These are phyloP conservation scores for Phocides pigmalion DNA, from an alignment of 1,140 invertebrate genomes.

Conservation along the genomic window DNA sequence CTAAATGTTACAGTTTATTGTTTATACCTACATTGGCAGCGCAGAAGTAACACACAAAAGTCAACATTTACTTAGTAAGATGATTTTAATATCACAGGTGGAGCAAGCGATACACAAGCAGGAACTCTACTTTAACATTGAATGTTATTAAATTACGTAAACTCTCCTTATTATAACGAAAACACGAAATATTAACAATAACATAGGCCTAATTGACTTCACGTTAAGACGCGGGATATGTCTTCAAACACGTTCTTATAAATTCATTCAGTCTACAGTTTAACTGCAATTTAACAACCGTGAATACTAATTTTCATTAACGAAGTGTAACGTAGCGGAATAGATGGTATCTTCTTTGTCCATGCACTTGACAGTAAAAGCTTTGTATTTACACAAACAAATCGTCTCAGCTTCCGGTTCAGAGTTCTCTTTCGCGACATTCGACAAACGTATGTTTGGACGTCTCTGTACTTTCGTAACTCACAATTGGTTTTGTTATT, in stretches of 20 bases:
- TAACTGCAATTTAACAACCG: conserved; percentile 53
- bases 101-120: conserved; percentile 75
- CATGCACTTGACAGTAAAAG: conserved; percentile 80
- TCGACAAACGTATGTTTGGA: conserved; percentile 63
- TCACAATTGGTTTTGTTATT: conserved; percentile 51
- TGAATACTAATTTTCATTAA: conserved; percentile 54
- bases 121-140: conserved; percentile 72
- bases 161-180: conserved; percentile 33
- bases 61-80: conserved; percentile 62
- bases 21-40: conserved; percentile 54
- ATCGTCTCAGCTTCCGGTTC: conserved; percentile 76
- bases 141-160: conserved; percentile 39
- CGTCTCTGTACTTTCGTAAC: conserved; percentile 44
- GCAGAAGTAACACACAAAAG: conserved; percentile 56
- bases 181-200: conserved; percentile 40
- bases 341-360: conserved; percentile 75
- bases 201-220: conserved; percentile 73
- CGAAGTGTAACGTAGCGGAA: conserved; percentile 50
- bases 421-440: conserved; percentile 78
- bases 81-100: conserved; percentile 75
- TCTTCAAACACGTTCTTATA: conserved; percentile 55
- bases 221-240: conserved; percentile 64
- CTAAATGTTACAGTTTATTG: conserved; percentile 52
- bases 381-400: conserved; percentile 83
- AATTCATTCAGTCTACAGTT: conserved; percentile 54